Evolutionary conservation across 1,140 invertebrate genomes (phyloP), one percentile per base, ranked within the genome.

Genomic region (Zaprionus lachaisei): DNA sequence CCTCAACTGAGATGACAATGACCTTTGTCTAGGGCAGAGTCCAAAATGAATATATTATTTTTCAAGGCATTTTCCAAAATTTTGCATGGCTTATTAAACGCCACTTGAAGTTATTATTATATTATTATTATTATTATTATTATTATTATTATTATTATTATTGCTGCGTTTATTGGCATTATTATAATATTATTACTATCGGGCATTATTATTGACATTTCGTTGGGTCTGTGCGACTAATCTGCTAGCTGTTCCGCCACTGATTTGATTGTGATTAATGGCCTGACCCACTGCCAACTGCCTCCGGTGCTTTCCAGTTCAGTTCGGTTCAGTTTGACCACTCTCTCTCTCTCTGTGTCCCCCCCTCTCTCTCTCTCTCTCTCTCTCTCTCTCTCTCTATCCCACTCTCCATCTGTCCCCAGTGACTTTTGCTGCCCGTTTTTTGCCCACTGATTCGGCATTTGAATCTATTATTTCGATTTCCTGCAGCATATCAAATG

Each of bases 191-290:
- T 69, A 77, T 71, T 69, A 81, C 73, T 80, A 80, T 41, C 38
- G 38, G 38, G 71, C 65, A 68, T 69, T 70, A 78, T 74, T 81
- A 84, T 71, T 79, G 73, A 56, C 81, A 84, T 79, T 77, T 66
- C 34, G 62, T 12, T 28, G 17, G 14, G 38, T 49, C 22, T 28
- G 44, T 14, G 38, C 55, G 20, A 73, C 65, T 85, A 85, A 85
- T 85, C 82, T 86, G 79, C 67, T 79, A 26, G 76, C 63, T 82
- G 74, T 85, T 84, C 38, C 41, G 7, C n/a, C 86, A 87, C 72
- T 81, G 80, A 87, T 86, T 83, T 78, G 83, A 86, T 86, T 72
- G 83, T 87, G 83, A 86, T 87, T 86, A 87, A 86, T 86, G 83
- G 70, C 56, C 66, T 79, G 31, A 34, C 31, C 31, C 41, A 15